These are phyloP conservation scores for Planococcus citri DNA, from an alignment of 1,140 invertebrate genomes.

Conservation along the genomic window DNA sequence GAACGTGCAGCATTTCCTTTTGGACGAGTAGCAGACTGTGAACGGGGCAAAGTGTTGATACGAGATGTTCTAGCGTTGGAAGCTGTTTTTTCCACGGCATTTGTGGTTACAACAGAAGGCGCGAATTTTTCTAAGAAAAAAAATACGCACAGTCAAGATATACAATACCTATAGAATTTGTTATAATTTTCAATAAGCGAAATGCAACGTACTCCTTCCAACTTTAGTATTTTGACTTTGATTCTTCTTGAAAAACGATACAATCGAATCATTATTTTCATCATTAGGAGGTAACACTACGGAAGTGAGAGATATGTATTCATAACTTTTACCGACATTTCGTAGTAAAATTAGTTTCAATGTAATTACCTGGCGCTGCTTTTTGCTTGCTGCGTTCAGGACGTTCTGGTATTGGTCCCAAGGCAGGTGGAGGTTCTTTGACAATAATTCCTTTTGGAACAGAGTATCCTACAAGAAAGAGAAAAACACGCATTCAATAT, in stretches of 20 bases:
- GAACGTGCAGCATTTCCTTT: background rate
- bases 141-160: background rate
- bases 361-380: background rate
- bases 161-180: too few relatives aligned
- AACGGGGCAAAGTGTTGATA: too few relatives aligned
- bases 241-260: background rate
- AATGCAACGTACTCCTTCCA: background rate
- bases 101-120: background rate
- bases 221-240: background rate
- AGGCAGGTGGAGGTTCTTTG: background rate
- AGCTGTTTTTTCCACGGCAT: background rate
- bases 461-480: background rate
- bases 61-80: background rate
- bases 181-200: too few relatives aligned
- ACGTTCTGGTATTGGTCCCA: background rate
- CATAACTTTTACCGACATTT: background rate
- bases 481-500: background rate
- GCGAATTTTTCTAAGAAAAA: background rate
- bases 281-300: background rate
- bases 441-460: background rate
- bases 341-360: background rate
- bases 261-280: background rate
- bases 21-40: background rate
- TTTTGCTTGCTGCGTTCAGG: background rate
- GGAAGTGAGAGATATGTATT: background rate